Evolutionary conservation across 2,888 invertebrate genomes (phyloP).

Genomic region (Erynnis tages): DNA sequence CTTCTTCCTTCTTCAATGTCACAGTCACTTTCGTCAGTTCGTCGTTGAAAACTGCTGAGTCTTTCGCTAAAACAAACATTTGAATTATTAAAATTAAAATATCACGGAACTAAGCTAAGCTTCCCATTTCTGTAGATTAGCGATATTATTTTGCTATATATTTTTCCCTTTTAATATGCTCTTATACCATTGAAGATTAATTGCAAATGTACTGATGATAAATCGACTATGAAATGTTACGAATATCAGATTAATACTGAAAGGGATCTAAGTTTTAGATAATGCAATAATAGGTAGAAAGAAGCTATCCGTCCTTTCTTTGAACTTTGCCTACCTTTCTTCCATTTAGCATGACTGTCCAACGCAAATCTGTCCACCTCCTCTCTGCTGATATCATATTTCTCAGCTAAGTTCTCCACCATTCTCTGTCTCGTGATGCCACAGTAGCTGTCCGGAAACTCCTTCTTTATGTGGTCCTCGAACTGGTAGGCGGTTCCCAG

Average conservation of each 20-base stretch:
- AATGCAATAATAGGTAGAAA: no score
- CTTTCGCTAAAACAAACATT: conserved; percentile 86
- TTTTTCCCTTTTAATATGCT: no score
- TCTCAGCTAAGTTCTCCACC: conserved; percentile 90
- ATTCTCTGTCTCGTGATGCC: conserved; percentile 94
- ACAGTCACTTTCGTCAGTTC: conserved; percentile 92
- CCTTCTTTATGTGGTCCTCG: conserved; percentile 84
- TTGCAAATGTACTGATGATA: no score
- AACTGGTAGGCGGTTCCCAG: conserved; percentile 88
- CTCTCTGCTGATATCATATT: conserved; percentile 86
- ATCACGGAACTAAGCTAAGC: no score
- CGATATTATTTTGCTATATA: no score
- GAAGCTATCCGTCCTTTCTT: no score
- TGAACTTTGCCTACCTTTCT: no score
- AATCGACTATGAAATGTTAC: no score
- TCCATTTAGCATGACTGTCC: conserved; percentile 92
- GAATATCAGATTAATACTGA: no score
- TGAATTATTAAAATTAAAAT: neutral
- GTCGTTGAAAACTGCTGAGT: conserved; percentile 90
- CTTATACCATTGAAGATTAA: no score
- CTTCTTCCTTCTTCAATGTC: conserved; percentile 88
- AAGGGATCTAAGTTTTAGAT: no score
- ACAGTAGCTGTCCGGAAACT: conserved; percentile 87
- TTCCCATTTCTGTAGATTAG: no score
- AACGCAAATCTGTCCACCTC: conserved; percentile 92